A percentile compares a stretch with the other conserved stretches of the same genome.
Evolutionary conservation across 1,140 invertebrate species (phyloP).

Genomic region (Drosophila triauraria): DNA sequence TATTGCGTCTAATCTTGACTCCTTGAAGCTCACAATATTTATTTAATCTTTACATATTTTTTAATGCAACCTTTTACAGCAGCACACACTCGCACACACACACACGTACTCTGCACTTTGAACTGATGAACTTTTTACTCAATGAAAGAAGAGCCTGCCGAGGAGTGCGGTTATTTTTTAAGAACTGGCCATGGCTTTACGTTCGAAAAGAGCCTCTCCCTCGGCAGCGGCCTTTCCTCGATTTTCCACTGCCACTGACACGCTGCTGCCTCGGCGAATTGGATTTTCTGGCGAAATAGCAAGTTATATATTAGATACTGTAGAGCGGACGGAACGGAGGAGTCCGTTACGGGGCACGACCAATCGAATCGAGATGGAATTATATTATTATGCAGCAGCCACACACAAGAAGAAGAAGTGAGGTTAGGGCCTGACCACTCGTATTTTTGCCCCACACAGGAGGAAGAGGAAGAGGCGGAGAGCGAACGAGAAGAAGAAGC

Average conservation of each 20-base stretch:
- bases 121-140: conserved; percentile 16
- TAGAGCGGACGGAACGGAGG: conserved; percentile 9
- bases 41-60: conserved; percentile 11
- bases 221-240: conserved; percentile 19
- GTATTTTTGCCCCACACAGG: conserved; percentile 27
- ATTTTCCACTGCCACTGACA: conserved; percentile 37
- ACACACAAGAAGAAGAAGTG: conserved; percentile 52
- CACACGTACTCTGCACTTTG: conserved; percentile 51
- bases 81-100: neutral
- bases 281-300: conserved; percentile 29
- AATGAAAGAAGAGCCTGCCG: conserved; percentile 24
- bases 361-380: conserved; percentile 57
- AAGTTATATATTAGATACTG: conserved; percentile 10
- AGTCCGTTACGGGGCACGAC: conserved; percentile 33
- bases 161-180: conserved; percentile 42
- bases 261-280: conserved; percentile 37
- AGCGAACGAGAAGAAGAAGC: conserved; percentile 13
- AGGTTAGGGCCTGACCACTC: conserved; percentile 42
- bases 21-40: conserved; percentile 11
- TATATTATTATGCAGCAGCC: conserved; percentile 65
- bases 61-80: conserved; percentile 34
- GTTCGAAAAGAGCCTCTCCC: conserved; percentile 27
- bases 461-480: conserved; percentile 35
- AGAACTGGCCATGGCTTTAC: conserved; percentile 41
- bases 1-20: conserved; percentile 18